Evolutionary conservation across 1,140 invertebrate genomes (phyloP).

Genomic region (Drosophila punjabiensis): DNA sequence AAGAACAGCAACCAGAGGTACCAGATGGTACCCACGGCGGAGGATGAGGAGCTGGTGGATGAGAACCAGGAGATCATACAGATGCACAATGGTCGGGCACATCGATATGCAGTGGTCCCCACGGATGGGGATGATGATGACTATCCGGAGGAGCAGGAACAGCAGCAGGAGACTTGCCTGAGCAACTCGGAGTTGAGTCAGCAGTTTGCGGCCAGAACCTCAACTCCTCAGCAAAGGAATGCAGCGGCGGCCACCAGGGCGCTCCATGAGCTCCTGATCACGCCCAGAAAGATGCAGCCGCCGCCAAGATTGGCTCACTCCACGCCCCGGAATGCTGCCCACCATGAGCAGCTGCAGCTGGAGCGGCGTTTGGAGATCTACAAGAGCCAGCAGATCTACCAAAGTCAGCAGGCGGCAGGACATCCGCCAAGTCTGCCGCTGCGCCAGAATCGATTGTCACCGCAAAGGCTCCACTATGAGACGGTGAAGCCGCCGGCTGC

Average conservation of each 20-base stretch:
- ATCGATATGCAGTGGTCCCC: constrained; percentile 88
- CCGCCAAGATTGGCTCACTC: constrained; percentile 70
- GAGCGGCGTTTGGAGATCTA: constrained; percentile 73
- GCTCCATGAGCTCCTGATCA: constrained; percentile 90
- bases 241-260: constrained; percentile 90
- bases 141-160: constrained; percentile 36
- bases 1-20: constrained; percentile 87
- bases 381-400: constrained; percentile 85
- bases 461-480: constrained; percentile 80
- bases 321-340: constrained; percentile 70
- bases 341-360: constrained; percentile 76
- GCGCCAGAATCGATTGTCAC: constrained; percentile 79
- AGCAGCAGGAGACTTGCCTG: constrained; percentile 84
- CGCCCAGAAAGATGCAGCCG: constrained; percentile 87
- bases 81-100: constrained; percentile 87
- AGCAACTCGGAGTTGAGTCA: constrained; percentile 69
- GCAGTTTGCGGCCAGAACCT: constrained; percentile 64
- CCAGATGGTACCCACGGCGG: constrained; percentile 87
- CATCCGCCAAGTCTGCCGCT: constrained; percentile 77
- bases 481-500: constrained; percentile 56
- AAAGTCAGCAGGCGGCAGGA: constrained; percentile 82
- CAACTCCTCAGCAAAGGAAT: constrained; percentile 72
- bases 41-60: constrained; percentile 87
- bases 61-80: constrained; percentile 87
- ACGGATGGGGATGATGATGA: constrained; percentile 85